Conservation (phyloP, 1,140 invertebrate genomes). For the Cecropterus lyciades region DNA sequence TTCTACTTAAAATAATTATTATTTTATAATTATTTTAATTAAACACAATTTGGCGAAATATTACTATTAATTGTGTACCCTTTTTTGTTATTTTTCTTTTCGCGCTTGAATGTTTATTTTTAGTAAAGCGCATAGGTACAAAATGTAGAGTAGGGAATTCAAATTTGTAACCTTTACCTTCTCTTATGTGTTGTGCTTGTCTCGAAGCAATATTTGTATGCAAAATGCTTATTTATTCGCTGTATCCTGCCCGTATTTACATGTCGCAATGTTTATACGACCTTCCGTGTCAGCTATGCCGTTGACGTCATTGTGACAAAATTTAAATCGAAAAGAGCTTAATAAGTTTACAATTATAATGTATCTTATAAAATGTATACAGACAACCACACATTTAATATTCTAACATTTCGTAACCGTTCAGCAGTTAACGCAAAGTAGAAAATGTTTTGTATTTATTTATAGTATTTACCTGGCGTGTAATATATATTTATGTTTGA, state of each 20-base stretch:
- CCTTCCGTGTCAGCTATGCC: not conserved
- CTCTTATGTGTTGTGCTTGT: not conserved
- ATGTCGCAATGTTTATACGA: conserved; percentile 7
- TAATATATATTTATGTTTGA: too few species aligned
- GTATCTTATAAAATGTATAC: not conserved
- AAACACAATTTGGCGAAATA: too few species aligned
- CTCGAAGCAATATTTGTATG: conserved; percentile 26
- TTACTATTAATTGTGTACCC: too few species aligned
- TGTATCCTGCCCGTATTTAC: conserved; percentile 1
- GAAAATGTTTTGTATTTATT: not conserved
- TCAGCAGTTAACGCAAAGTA: not conserved
- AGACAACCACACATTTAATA: not conserved
- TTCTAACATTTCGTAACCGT: not conserved
- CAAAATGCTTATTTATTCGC: conserved; percentile 37
- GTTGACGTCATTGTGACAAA: conserved; percentile 3
- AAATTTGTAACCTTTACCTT: conserved; percentile 5
- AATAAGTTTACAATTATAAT: not conserved
- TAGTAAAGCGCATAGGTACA: not conserved
- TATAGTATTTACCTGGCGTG: too few species aligned
- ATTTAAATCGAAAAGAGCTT: not conserved
- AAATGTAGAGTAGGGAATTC: not conserved
- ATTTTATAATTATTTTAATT: too few species aligned
- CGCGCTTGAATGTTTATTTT: not conserved
- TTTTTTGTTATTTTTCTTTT: not conserved
- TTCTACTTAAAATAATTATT: too few species aligned